phyloP scores from a whole-genome alignment of 2,888 invertebrate species.

The Crepidodera aurea region DNA sequence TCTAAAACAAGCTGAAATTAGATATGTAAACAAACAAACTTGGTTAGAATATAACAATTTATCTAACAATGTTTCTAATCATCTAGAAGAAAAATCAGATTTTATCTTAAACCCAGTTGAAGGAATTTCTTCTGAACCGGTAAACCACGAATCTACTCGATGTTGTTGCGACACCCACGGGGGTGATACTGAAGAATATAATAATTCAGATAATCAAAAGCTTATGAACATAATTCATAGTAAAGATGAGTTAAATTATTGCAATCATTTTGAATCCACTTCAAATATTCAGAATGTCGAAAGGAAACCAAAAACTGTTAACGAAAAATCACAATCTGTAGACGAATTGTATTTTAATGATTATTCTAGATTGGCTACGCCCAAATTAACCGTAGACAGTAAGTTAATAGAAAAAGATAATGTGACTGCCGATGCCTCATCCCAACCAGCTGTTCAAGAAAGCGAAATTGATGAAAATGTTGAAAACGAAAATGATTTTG shows the following conservation, averaged over 20 bases:
- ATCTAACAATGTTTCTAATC: not conserved
- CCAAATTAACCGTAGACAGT: too few species aligned
- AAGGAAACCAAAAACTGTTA: not conserved
- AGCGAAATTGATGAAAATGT: too few species aligned
- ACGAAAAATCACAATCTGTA: not conserved
- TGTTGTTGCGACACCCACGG: too few species aligned
- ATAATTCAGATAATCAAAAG: too few species aligned
- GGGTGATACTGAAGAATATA: too few species aligned
- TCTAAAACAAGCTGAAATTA: conserved; percentile 49
- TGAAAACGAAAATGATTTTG: not conserved
- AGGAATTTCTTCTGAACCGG: too few species aligned
- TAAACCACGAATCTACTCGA: too few species aligned
- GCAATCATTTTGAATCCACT: not conserved
- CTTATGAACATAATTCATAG: too few species aligned
- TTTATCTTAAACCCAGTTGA: not conserved
- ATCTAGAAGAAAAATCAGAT: not conserved
- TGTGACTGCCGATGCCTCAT: too few species aligned
- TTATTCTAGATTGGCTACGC: too few species aligned
- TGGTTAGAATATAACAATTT: conserved; percentile 26
- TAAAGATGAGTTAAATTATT: not conserved
- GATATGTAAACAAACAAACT: conserved; percentile 35
- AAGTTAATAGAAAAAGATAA: too few species aligned
- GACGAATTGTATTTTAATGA: not conserved
- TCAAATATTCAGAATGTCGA: not conserved
- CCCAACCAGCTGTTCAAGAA: too few species aligned